Conservation (phyloP, 2,797 vertebrate genomes). For the Paratrypauchen microcephalus region DNA sequence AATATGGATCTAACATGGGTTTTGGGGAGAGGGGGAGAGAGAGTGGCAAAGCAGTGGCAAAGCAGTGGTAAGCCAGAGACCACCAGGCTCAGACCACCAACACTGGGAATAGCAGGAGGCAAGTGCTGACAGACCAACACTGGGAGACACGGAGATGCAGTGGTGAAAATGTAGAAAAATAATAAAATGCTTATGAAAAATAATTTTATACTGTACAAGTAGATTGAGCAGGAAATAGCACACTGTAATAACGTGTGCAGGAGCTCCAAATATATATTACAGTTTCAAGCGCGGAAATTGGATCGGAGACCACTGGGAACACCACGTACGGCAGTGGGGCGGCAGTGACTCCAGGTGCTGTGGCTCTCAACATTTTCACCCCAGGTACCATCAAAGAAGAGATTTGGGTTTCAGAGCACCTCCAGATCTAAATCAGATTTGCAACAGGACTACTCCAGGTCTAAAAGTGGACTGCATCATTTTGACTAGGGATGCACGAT, state of each 20-base stretch:
- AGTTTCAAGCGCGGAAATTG: background rate
- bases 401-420: too few relatives aligned
- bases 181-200: background rate
- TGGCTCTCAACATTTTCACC: too few relatives aligned
- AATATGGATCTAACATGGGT: constrained; percentile 23
- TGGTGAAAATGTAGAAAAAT: background rate
- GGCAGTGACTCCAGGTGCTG: too few relatives aligned
- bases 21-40: constrained; percentile 19
- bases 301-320: too few relatives aligned
- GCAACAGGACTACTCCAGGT: too few relatives aligned
- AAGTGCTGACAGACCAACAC: constrained; percentile 14
- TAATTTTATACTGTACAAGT: background rate
- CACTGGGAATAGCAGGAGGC: constrained; percentile 21
- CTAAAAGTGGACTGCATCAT: too few relatives aligned
- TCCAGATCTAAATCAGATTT: too few relatives aligned
- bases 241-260: background rate
- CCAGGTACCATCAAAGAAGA: too few relatives aligned
- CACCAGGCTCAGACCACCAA: constrained; percentile 56
- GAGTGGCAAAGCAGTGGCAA: constrained; percentile 13
- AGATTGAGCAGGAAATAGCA: background rate
- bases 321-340: too few relatives aligned
- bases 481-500: too few relatives aligned
- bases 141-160: background rate
- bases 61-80: constrained; percentile 43
- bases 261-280: background rate